Conservation (phyloP, 1,140 invertebrate genomes). For the Galleria mellonella region DNA sequence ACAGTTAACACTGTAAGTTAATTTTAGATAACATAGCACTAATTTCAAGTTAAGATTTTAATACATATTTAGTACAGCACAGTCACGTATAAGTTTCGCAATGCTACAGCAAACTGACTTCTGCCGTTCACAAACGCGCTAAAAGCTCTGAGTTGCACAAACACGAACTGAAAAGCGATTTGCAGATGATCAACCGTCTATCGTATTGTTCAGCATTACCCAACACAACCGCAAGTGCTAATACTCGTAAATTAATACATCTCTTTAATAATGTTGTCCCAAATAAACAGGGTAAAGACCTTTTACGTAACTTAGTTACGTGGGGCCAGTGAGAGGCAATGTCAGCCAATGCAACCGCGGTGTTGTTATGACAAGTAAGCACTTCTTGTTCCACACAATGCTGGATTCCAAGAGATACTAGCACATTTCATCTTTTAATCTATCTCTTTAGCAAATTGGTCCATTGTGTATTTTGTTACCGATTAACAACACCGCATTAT, state of each 20-base stretch:
- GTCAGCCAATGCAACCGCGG: conserved; percentile 51
- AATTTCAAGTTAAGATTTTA: no score
- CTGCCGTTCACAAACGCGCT: conserved; percentile 20
- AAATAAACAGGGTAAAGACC: conserved; percentile 71
- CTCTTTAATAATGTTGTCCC: conserved; percentile 57
- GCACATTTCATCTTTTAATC: background rate
- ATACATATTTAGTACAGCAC: no score
- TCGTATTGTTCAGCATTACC: conserved; percentile 30
- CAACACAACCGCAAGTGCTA: conserved; percentile 38
- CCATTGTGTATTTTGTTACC: background rate
- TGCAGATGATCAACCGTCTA: conserved; percentile 22
- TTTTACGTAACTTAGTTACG: conserved; percentile 68
- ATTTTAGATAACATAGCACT: no score
- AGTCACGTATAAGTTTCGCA: conserved; percentile 12
- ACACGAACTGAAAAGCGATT: conserved; percentile 42
- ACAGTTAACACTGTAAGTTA: no score
- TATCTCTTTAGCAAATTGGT: background rate
- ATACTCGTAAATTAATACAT: conserved; percentile 62
- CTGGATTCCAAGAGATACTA: no score
- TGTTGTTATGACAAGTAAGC: conserved; percentile 53
- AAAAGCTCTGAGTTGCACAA: conserved; percentile 42
- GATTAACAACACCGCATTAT: conserved; percentile 9
- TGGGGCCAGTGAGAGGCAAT: conserved; percentile 66
- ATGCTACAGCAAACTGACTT: conserved; percentile 21
- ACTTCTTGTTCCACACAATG: conserved; percentile 25